phyloP scores from a whole-genome alignment of 2,797 vertebrate genomes.

The Anisognathus igniventris region DNA sequence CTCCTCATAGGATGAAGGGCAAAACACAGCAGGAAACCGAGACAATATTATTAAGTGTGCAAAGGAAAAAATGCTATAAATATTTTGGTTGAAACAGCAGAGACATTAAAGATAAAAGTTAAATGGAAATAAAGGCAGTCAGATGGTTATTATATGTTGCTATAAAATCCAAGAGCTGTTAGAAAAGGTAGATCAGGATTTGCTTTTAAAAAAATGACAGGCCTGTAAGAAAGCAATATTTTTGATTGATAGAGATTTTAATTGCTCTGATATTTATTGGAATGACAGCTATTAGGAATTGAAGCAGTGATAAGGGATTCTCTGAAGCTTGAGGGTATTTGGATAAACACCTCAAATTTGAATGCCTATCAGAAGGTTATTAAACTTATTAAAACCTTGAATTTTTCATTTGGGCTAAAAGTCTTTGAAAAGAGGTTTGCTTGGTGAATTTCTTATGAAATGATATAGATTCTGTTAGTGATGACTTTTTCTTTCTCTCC shows the following conservation, averaged over 20 bases:
- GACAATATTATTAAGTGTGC: slow-evolving; percentile 48
- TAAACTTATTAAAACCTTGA: slow-evolving; percentile 56
- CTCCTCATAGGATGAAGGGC: background rate
- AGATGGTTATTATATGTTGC: slow-evolving; percentile 76
- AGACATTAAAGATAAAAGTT: slow-evolving; percentile 76
- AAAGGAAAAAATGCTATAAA: slow-evolving; percentile 66
- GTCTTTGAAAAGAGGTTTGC: slow-evolving; percentile 39
- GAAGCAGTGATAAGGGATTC: slow-evolving; percentile 42
- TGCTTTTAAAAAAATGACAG: slow-evolving; percentile 72
- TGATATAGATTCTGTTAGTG: background rate
- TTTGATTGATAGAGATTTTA: slow-evolving; percentile 44
- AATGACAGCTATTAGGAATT: slow-evolving; percentile 57
- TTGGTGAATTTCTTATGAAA: slow-evolving; percentile 33
- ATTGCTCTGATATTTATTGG: slow-evolving; percentile 63
- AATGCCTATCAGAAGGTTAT: slow-evolving; percentile 59
- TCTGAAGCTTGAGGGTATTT: slow-evolving; percentile 64
- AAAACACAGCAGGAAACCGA: slow-evolving; percentile 29
- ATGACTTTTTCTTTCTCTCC: background rate
- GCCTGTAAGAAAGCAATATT: slow-evolving; percentile 54
- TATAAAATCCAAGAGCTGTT: slow-evolving; percentile 75
- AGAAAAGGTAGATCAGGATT: slow-evolving; percentile 74
- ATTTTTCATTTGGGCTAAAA: slow-evolving; percentile 54
- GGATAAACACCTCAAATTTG: slow-evolving; percentile 61
- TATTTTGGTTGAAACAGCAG: slow-evolving; percentile 75
- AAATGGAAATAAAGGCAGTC: slow-evolving; percentile 78